Conservation (phyloP, 2,113 vertebrate genomes). For the Hiodon alosoides region DNA sequence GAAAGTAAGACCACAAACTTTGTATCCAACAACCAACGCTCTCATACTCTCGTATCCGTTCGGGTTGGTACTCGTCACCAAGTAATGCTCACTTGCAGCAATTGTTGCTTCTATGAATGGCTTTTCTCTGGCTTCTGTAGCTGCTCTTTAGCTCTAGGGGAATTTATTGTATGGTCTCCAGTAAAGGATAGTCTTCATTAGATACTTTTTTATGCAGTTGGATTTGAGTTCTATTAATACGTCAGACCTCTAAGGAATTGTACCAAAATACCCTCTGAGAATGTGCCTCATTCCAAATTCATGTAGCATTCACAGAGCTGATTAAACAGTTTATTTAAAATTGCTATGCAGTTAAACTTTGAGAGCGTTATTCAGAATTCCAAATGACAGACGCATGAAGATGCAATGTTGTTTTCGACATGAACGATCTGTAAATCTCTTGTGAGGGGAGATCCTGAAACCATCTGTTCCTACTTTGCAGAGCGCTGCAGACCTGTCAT, state of each 20-base stretch:
- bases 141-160: constrained; percentile 33
- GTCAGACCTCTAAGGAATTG: background rate
- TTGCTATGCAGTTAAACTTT: constrained; percentile 17
- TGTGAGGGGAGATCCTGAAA: constrained; percentile 32
- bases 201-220: background rate
- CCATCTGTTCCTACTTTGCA: constrained; percentile 64
- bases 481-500: constrained; percentile 86
- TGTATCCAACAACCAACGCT: background rate
- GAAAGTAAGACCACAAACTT: constrained; percentile 78
- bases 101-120: background rate
- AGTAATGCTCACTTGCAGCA: background rate
- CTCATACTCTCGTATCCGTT: background rate
- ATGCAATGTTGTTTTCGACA: background rate
- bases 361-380: constrained; percentile 44
- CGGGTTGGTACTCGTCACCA: background rate
- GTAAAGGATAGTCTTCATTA: constrained; percentile 12
- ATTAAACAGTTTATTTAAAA: constrained; percentile 34
- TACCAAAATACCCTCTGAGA: background rate
- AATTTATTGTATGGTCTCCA: constrained; percentile 6
- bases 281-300: background rate
- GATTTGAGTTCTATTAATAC: background rate
- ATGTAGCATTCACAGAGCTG: constrained; percentile 7
- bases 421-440: background rate
- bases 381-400: constrained; percentile 38
- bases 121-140: constrained; percentile 13